Evolutionary conservation across 2,113 vertebrate genomes (phyloP).

Genomic region (Ia io): DNA sequence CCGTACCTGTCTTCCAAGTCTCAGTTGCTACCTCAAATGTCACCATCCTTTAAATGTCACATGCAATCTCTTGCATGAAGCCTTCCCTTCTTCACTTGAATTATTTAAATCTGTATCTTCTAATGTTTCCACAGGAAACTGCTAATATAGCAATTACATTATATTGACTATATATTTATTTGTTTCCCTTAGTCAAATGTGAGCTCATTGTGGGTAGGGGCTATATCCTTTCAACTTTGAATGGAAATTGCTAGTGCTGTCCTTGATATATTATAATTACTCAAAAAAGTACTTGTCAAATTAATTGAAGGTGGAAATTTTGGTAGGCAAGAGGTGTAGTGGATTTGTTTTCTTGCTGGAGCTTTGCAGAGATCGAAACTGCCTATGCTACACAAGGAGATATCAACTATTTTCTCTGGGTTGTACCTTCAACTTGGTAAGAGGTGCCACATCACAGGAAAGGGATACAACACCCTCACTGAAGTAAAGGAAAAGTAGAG

Average conservation of each 20-base stretch:
- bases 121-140: background rate
- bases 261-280: background rate
- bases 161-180: background rate
- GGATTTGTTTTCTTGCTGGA: background rate
- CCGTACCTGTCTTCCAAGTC: background rate
- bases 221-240: background rate
- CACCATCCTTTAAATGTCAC: background rate
- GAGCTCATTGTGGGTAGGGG: background rate
- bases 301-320: background rate
- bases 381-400: background rate
- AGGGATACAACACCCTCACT: background rate
- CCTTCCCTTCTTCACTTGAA: background rate
- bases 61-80: background rate
- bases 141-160: background rate
- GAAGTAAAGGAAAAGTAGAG: background rate
- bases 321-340: background rate
- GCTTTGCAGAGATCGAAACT: background rate
- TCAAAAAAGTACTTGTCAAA: background rate
- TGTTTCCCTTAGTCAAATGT: background rate
- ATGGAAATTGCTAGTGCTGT: background rate
- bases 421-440: background rate
- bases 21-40: background rate
- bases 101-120: background rate
- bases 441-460: background rate
- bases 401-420: background rate